phyloP scores from a whole-genome alignment of 1,140 invertebrate genomes.

The Drosophila teissieri region DNA sequence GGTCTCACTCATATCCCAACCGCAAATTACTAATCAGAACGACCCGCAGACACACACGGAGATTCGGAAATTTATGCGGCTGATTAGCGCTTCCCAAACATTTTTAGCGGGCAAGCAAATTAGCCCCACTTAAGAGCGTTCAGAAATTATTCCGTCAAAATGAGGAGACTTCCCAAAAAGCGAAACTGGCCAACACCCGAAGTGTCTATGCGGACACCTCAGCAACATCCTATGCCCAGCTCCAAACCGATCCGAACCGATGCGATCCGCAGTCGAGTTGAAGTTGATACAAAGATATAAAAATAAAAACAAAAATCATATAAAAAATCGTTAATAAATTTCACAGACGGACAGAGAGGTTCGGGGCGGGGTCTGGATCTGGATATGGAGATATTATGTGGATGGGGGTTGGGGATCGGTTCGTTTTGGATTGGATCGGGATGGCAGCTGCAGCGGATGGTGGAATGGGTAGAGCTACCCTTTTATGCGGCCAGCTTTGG shows the following conservation, averaged over 20 bases:
- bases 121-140: conserved; percentile 69
- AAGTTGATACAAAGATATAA: conserved; percentile 66
- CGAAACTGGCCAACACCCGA: conserved; percentile 75
- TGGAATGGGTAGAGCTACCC: conserved; percentile 65
- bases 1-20: conserved; percentile 61
- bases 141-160: conserved; percentile 76
- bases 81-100: conserved; percentile 77
- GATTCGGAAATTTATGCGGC: conserved; percentile 66
- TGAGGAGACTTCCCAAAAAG: conserved; percentile 51
- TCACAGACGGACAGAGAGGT: conserved; percentile 58
- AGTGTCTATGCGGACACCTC: conserved; percentile 81
- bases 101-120: conserved; percentile 79
- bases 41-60: conserved; percentile 42
- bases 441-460: conserved; percentile 44
- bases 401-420: conserved; percentile 6
- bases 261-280: not conserved
- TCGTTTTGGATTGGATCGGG: conserved; percentile 7
- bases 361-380: conserved; percentile 7
- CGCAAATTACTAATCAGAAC: conserved; percentile 67
- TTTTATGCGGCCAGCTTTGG: conserved; percentile 64
- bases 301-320: conserved; percentile 66
- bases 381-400: conserved; percentile 26
- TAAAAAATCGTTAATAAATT: conserved; percentile 83
- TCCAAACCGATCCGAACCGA: not conserved
- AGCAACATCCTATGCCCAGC: conserved; percentile 52